A percentile compares a stretch with the other conserved stretches of the same genome.
These are phyloP conservation scores for Trichogramma pretiosum DNA, from an alignment of 1,140 invertebrate genomes.

Conservation along the genomic window DNA sequence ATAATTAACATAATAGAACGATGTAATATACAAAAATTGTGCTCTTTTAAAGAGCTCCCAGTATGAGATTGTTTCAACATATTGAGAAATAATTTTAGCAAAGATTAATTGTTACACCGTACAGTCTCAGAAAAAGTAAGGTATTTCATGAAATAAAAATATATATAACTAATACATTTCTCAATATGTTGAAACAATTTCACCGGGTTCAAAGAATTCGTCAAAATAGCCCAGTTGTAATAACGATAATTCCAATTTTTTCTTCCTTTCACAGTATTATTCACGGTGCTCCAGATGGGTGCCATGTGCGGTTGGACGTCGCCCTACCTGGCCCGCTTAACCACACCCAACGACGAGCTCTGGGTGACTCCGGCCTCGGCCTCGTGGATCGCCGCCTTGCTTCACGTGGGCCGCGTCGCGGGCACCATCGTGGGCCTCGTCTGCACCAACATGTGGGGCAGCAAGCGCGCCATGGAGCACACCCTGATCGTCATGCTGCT, in stretches of 20 bases:
- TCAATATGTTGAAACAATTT: too few species aligned
- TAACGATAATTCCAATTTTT: background rate
- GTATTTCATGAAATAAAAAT: too few species aligned
- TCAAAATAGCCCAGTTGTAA: too few species aligned
- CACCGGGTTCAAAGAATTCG: too few species aligned
- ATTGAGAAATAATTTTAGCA: too few species aligned
- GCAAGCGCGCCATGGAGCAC: slow-evolving; percentile 54
- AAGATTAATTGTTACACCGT: too few species aligned
- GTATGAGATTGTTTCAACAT: too few species aligned
- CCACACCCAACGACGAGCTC: slow-evolving; percentile 34
- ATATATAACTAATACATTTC: too few species aligned
- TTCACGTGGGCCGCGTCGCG: slow-evolving; percentile 40
- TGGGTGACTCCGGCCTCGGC: slow-evolving; percentile 49
- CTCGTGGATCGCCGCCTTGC: slow-evolving; percentile 55
- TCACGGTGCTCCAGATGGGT: slow-evolving; percentile 32
- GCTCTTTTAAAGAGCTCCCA: too few species aligned
- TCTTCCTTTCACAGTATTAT: slow-evolving; percentile 34
- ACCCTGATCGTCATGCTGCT: slow-evolving; percentile 52
- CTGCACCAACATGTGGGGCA: slow-evolving; percentile 48
- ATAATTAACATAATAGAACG: too few species aligned
- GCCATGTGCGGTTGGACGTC: slow-evolving; percentile 47
- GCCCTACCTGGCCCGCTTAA: slow-evolving; percentile 47
- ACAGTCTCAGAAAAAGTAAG: too few species aligned
- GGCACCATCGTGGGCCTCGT: slow-evolving; percentile 35
- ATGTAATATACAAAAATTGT: too few species aligned